These are phyloP conservation scores for Hesperia comma DNA, from an alignment of 2,888 invertebrate species.

Conservation along the genomic window DNA sequence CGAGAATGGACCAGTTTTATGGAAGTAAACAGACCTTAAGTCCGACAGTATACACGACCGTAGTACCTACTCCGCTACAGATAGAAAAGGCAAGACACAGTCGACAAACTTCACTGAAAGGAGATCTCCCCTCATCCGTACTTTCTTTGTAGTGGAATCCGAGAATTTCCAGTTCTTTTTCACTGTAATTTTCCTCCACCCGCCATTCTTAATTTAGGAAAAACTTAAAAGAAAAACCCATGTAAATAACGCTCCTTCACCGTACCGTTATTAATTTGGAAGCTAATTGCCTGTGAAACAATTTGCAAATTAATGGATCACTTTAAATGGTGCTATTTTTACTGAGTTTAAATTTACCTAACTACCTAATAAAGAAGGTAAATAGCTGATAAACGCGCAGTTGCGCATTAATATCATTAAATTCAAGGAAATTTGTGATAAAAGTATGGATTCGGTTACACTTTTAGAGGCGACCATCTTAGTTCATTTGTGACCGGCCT, in stretches of 20 bases:
- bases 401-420: too few relatives aligned
- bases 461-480: too few relatives aligned
- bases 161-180: constrained; percentile 1
- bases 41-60: neutral
- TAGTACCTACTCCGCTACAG: neutral
- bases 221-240: constrained; percentile 30
- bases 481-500: too few relatives aligned
- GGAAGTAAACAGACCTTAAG: too few relatives aligned
- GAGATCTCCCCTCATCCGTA: constrained; percentile 16
- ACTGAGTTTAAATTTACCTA: neutral
- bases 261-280: constrained; percentile 39
- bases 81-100: neutral
- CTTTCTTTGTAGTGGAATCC: constrained; percentile 20
- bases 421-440: too few relatives aligned
- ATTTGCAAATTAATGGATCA: constrained; percentile 22
- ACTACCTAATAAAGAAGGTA: too few relatives aligned
- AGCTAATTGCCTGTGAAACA: constrained; percentile 39
- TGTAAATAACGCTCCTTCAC: constrained; percentile 30
- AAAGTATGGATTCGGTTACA: too few relatives aligned
- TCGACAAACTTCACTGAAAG: constrained; percentile 7
- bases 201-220: constrained; percentile 40
- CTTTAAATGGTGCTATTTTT: constrained; percentile 8
- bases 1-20: too few relatives aligned
- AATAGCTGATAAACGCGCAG: too few relatives aligned
- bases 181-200: constrained; percentile 5